A percentile compares a stretch with the other conserved stretches of the same genome.
Evolutionary conservation across 2,888 invertebrate genomes (phyloP).

Genomic region (Sarcophaga carnaria): DNA sequence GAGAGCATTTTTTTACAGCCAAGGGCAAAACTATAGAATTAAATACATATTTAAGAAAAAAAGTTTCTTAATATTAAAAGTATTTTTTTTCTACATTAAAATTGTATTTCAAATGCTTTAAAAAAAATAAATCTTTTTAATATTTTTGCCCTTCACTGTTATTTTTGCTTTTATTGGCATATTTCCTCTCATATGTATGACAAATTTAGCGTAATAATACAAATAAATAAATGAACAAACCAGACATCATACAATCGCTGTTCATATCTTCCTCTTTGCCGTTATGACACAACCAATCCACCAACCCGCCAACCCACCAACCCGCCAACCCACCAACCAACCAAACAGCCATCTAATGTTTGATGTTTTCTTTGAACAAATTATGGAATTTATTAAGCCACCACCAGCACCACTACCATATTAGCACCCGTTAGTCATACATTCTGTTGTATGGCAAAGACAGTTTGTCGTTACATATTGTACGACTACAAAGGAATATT

Average conservation of each 20-base stretch:
- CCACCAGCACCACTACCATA: not conserved
- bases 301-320: not conserved
- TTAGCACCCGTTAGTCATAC: not conserved
- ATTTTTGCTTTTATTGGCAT: not conserved
- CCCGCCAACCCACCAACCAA: not conserved
- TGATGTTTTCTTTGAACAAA: constrained; percentile 27
- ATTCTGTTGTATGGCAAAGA: not conserved
- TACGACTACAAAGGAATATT: not conserved
- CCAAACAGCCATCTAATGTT: not conserved
- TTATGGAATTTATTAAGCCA: constrained; percentile 60
- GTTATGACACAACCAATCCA: not conserved
- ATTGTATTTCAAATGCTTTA: too few species aligned
- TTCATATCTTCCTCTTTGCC: not conserved
- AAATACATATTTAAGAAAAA: too few species aligned
- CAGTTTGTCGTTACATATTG: not conserved
- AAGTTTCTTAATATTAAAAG: too few species aligned
- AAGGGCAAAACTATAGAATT: too few species aligned
- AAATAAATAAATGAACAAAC: not conserved
- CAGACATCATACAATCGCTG: not conserved
- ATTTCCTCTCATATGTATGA: constrained; percentile 1
- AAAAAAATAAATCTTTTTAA: not conserved
- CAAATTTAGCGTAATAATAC: constrained; percentile 16
- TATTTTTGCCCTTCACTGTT: not conserved
- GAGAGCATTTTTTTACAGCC: too few species aligned
- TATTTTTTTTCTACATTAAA: too few species aligned